A percentile compares a stretch with the other conserved stretches of the same genome.
phyloP scores from a whole-genome alignment of 2,888 invertebrate species.

The Alsophila aescularia region DNA sequence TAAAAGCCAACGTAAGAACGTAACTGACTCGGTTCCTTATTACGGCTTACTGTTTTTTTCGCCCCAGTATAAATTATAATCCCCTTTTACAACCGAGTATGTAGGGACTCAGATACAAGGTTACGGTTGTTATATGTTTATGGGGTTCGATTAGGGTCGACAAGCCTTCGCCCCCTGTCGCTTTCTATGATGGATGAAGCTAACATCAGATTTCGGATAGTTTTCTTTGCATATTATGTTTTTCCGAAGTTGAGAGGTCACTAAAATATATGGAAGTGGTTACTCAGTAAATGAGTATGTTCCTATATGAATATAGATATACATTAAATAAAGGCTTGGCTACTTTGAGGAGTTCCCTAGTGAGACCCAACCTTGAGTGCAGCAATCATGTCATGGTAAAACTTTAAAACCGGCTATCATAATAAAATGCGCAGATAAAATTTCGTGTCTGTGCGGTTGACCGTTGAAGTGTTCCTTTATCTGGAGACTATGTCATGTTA shows the following conservation, averaged over 20 bases:
- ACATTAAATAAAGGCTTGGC: too few species aligned
- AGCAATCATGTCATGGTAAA: too few species aligned
- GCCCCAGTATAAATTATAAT: slow-evolving; percentile 10
- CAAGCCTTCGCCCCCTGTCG: slow-evolving; percentile 76
- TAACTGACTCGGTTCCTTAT: not conserved
- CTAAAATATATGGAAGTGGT: slow-evolving; percentile 29
- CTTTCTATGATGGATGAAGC: slow-evolving; percentile 74
- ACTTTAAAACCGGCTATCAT: too few species aligned
- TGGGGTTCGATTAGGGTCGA: slow-evolving; percentile 80
- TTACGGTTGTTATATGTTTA: slow-evolving; percentile 55
- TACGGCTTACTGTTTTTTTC: not conserved
- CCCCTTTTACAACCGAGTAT: slow-evolving; percentile 9
- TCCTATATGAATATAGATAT: not conserved
- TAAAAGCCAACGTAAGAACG: not conserved
- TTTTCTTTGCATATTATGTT: slow-evolving; percentile 68
- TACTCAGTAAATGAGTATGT: not conserved
- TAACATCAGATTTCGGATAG: slow-evolving; percentile 75
- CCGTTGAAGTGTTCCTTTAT: too few species aligned
- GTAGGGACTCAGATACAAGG: slow-evolving; percentile 38
- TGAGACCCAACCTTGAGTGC: too few species aligned
- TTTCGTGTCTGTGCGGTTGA: too few species aligned
- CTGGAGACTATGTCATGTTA: too few species aligned
- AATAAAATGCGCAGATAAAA: too few species aligned
- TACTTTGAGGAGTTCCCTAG: too few species aligned
- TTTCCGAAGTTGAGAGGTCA: slow-evolving; percentile 53